phyloP scores from a whole-genome alignment of 2,888 invertebrate species.

The Cataglyphis livida region DNA sequence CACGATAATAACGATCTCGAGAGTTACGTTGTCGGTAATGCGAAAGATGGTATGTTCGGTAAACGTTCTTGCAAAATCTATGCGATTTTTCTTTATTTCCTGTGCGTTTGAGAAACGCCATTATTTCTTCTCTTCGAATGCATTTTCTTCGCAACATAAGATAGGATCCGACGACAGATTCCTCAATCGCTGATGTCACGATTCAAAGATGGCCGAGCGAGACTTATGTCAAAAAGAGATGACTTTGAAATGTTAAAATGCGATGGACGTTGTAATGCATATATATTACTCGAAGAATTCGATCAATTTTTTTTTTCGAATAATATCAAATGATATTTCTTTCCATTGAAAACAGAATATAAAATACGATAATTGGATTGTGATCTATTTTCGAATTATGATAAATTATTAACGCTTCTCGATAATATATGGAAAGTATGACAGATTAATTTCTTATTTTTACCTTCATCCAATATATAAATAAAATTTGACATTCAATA shows the following conservation, averaged over 20 bases:
- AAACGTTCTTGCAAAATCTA: no score
- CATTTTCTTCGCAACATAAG: not conserved
- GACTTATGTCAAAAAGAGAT: not conserved
- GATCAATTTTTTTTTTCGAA: not conserved
- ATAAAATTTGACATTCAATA: no score
- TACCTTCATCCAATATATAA: no score
- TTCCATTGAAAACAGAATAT: not conserved
- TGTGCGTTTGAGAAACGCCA: no score
- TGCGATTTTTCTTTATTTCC: no score
- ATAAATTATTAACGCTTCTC: not conserved
- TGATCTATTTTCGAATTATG: not conserved
- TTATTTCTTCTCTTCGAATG: not conserved
- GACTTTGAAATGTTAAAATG: slow-evolving; percentile 3
- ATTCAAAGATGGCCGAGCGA: slow-evolving; percentile 18
- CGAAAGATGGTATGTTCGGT: no score
- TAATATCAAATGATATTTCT: not conserved
- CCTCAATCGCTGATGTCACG: slow-evolving; percentile 13
- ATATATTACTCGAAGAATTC: not conserved
- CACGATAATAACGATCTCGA: no score
- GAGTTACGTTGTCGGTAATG: no score
- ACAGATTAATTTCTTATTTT: not conserved
- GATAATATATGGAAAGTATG: not conserved
- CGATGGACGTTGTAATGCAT: no score
- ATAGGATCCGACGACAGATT: not conserved
- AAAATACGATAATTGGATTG: not conserved